Conservation (phyloP, 1,140 invertebrate species). For the Mactra quadrangularis region DNA sequence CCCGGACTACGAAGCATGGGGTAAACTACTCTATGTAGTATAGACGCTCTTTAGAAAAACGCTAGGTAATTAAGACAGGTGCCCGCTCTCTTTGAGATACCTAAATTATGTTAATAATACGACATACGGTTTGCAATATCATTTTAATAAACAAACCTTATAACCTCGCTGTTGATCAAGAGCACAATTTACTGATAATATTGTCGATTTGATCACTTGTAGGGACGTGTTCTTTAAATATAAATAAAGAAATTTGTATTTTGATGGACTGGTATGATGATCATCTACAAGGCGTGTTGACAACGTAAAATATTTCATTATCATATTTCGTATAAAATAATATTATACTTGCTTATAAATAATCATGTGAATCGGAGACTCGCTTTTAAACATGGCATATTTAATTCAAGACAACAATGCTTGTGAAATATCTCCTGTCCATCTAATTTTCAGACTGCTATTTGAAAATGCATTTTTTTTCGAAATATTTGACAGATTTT, state of each 20-base stretch:
- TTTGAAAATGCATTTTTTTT: too few species aligned
- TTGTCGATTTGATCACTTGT: slow-evolving; percentile 5
- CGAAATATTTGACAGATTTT: too few species aligned
- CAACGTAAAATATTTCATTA: background rate
- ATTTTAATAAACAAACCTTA: slow-evolving; percentile 57
- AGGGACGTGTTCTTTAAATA: background rate
- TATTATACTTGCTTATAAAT: too few species aligned
- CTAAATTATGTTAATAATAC: slow-evolving; percentile 60
- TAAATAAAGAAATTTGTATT: background rate
- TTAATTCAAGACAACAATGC: too few species aligned
- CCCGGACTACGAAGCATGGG: slow-evolving; percentile 52
- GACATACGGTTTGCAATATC: slow-evolving; percentile 44
- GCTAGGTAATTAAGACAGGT: slow-evolving; percentile 57
- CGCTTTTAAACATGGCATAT: too few species aligned
- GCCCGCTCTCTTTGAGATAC: slow-evolving; percentile 45
- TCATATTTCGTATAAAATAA: too few species aligned
- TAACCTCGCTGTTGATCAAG: slow-evolving; percentile 40
- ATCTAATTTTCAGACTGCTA: too few species aligned
- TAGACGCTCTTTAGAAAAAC: slow-evolving; percentile 32
- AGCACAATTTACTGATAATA: slow-evolving; percentile 49
- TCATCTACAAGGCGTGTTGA: background rate
- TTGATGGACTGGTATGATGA: background rate
- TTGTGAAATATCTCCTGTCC: too few species aligned
- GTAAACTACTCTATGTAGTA: slow-evolving; percentile 39
- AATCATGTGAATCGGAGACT: too few species aligned